Evolutionary conservation across 2,888 invertebrate species (phyloP), one percentile per base, ranked within the genome.

Genomic region (Meiosimyza decipiens): DNA sequence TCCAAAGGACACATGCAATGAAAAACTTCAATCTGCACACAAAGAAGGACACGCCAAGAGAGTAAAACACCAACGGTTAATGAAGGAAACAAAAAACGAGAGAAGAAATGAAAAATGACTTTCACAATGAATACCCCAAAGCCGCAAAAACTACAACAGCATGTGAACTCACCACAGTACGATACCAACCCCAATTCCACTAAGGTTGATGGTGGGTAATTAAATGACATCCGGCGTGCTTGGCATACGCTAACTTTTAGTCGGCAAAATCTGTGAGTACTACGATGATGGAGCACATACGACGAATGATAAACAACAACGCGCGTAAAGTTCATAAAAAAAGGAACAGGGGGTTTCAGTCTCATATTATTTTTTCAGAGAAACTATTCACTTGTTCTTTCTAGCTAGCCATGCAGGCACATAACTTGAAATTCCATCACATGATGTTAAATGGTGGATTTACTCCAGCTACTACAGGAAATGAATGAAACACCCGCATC

Each of bases 71-170:
- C 40, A 40, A 40, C 40, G 40, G 9, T 40, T 9, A 6, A 40
- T 40, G 4, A 40, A 40, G 9, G 9, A 6, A 40, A 40, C 40
- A 40, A 40, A 40, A 5, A 40, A 40, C 40, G 40, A 40, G 40
- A 40, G 40, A 40, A 28, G 3, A 28, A 28, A 28, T 28, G 40
- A 40, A 40, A 40, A 40, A 40, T 40, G 28, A 40, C 67, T 67
- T 75, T 54, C 49, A 57, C 49, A 49, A 66, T 63, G 12, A 40
- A 76, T 73, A 75, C 47, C 62, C 18, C 55, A 22, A 0, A 18
- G 55, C 18, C 55, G 55, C 18, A 9, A 50, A 47, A 18, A 59
- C 67, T 50, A 16, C 12, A 55, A 13, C 28, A 3, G 28, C 4
- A 28, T 2, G 4, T 28, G 28, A 28, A 28, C 40, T 55, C 67